Evolutionary conservation across 2,888 invertebrate species (phyloP), one percentile per base, ranked within the genome.

Genomic region (Synergus laeviventris): DNA sequence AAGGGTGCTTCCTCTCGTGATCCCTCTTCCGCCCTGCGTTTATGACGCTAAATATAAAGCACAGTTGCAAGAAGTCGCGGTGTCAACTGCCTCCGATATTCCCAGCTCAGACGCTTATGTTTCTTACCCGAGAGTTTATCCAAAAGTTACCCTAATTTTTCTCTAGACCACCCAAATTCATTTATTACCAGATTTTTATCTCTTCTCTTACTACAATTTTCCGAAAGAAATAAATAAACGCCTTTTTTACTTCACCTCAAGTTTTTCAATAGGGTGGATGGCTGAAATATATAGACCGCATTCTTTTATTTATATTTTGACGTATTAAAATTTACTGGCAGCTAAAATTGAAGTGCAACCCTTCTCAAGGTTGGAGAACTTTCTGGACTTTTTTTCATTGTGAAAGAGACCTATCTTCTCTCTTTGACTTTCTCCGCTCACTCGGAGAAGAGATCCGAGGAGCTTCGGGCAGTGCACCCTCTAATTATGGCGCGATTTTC

Each of bases 11-110:
- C 79, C 82, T 77, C 79, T 80, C 75, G 75, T 78, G 74, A 81
- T 81, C 78, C 56, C 78, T 77, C 76, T 82, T 81, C 78, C 74
- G 79, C 78, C 62, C 79, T 76, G 77, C 77, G 81, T 76, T 78
- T 75, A 79, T 81, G 83, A 80, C 84, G 87, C 89, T 90, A 90
- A 89, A 90, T 89, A 89, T 90, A 90, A 87, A 89, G 87, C 85
- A 84, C 85, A 84, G 86, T 87, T 81, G 80, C 80, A 80, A 81
- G 83, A 45, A 61, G 76, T 77, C 79, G 70, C 79, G 78, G 78
- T 80, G 81, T 81, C 81, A 77, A 80, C 74, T 56, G 81, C 79
- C 80, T 79, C 80, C 78, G 77, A 78, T 75, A 76, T 80, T 81
- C 81, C 77, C 76, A 70, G 76, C 66, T 60, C 76, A 76, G 73